Evolutionary conservation across 2,113 vertebrate genomes (phyloP), one percentile per base, ranked within the genome.

Genomic region (Perca flavescens): DNA sequence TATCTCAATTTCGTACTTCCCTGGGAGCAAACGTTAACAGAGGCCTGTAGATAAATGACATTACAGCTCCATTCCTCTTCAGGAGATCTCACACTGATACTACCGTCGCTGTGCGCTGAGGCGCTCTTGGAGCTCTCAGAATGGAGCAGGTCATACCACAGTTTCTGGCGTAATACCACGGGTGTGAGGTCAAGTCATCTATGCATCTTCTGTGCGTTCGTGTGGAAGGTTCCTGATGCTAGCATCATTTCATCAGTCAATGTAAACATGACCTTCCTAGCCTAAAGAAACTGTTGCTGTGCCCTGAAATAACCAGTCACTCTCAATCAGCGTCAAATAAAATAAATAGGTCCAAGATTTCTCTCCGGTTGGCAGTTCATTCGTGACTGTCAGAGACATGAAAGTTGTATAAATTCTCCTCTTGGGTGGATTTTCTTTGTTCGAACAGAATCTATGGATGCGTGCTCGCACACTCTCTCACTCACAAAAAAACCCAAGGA

Each of bases 31-130:
- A 90, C 91, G 92, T 93, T 92, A 94, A 91, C 88, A 86, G 81
- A 89, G 84, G 80, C 86, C 82, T 90, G 61, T 28, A 93, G 92
- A 95, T 94, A 94, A 95, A 96, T 94, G 87, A 91, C 91, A 91
- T 94, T 93, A 94, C 91, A 68, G 90, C 85, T 90, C 83, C 85
- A 89, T 93, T 87, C 85, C 83, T 89, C 89, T 86, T 77, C 75
- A 71, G 60, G 47, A 90, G 90, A 92, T 93, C 89, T 89, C 78
- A 73, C 85, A 70, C 88, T 86, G 90, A 91, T 92, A 90, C 52
- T 12, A 64, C 67, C 65, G 74, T 80, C 47, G 81, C 80, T 79
- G 80, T 67, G 81, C 49, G 62, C 76, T 17, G 50, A 88, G 77
- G 78, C 73, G 22, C 65, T 74, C 69, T 83, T 58, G 21, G 8